phyloP scores from a whole-genome alignment of 2,888 invertebrate genomes.

The Agonopterix subpropinquella region DNA sequence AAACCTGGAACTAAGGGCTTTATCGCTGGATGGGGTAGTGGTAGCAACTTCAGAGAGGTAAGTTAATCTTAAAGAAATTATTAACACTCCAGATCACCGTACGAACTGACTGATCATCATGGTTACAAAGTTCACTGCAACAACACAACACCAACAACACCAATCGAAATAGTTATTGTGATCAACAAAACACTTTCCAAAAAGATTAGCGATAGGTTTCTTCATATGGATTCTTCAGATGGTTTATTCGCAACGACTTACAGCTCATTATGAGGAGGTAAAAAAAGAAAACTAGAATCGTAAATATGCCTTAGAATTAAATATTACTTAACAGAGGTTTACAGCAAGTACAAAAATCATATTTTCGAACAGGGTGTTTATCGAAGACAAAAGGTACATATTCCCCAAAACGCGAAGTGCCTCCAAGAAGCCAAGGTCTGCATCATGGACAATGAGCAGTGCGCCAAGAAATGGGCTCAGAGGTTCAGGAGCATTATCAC shows the following conservation, averaged over 20 bases:
- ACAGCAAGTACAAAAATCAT: too few species aligned
- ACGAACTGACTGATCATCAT: too few species aligned
- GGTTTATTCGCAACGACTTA: too few species aligned
- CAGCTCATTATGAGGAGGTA: too few species aligned
- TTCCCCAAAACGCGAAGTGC: slow-evolving; percentile 49
- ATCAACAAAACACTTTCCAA: background rate
- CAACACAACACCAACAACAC: too few species aligned
- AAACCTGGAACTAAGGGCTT: slow-evolving; percentile 59
- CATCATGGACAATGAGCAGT: slow-evolving; percentile 64
- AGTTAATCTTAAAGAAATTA: background rate
- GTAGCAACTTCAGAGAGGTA: slow-evolving; percentile 64
- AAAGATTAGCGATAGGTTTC: background rate
- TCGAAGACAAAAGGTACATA: slow-evolving; percentile 39
- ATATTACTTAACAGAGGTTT: too few species aligned
- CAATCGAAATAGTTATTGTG: too few species aligned
- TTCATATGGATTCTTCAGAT: too few species aligned
- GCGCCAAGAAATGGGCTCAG: slow-evolving; percentile 65
- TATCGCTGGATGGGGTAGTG: slow-evolving; percentile 67
- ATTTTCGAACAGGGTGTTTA: slow-evolving; percentile 48
- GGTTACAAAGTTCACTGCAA: too few species aligned
- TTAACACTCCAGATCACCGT: too few species aligned
- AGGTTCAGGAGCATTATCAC: slow-evolving; percentile 55
- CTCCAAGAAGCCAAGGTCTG: slow-evolving; percentile 66
- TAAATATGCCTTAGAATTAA: too few species aligned
- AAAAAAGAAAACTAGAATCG: too few species aligned